Conservation (phyloP, 2,888 invertebrate genomes). For the Zygothrica quintamaculata region DNA sequence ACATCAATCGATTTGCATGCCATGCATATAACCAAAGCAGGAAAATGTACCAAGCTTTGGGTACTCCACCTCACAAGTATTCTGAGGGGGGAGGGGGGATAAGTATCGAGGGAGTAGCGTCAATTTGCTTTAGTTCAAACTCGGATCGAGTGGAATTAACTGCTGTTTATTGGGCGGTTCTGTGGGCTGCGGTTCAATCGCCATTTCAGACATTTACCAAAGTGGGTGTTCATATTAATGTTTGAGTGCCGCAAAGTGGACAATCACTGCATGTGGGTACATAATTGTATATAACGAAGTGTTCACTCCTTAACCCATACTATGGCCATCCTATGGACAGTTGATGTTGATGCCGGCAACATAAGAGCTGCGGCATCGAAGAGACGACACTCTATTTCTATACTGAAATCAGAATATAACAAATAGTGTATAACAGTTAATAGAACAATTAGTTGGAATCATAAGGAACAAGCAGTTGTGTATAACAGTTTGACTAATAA, state of each 20-base stretch:
- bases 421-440: too few species aligned
- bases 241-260: slow-evolving; percentile 60
- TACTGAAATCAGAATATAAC: too few species aligned
- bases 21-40: slow-evolving; percentile 57
- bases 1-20: slow-evolving; percentile 80
- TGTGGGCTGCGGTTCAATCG: slow-evolving; percentile 39
- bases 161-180: slow-evolving; percentile 71
- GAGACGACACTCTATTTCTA: too few species aligned
- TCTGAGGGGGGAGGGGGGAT: background rate
- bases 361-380: too few species aligned
- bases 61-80: too few species aligned
- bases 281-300: slow-evolving; percentile 58
- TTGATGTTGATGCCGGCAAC: slow-evolving; percentile 1
- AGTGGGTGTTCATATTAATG: slow-evolving; percentile 37
- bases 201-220: slow-evolving; percentile 18
- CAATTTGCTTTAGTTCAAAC: background rate
- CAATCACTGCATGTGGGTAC: slow-evolving; percentile 70
- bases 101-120: background rate
- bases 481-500: too few species aligned
- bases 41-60: slow-evolving; percentile 39
- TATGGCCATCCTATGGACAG: background rate
- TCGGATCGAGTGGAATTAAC: slow-evolving; percentile 23
- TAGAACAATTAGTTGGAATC: too few species aligned
- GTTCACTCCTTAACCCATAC: slow-evolving; percentile 3
- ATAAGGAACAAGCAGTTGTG: too few species aligned